Conservation (phyloP, 2,888 invertebrate genomes). For the Hermaeophaga mercurialis region DNA sequence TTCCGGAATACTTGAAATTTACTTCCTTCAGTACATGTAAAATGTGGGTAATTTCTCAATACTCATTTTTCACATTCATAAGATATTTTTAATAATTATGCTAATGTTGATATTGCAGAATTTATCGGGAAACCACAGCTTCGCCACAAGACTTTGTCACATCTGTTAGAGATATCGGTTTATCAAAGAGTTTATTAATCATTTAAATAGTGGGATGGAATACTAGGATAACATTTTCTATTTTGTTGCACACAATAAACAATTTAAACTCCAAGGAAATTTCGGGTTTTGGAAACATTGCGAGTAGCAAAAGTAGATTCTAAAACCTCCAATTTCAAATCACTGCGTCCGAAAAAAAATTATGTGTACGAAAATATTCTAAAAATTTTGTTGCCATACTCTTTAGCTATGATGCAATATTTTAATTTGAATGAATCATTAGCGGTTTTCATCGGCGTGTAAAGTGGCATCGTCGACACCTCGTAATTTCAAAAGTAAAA, state of each 20-base stretch:
- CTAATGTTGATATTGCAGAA: background rate
- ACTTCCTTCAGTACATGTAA: background rate
- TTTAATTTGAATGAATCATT: constrained; percentile 37
- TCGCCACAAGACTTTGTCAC: background rate
- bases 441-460: constrained; percentile 40
- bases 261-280: too few species aligned
- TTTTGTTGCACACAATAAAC: too few species aligned
- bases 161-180: background rate
- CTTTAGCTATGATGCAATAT: constrained; percentile 33
- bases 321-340: too few species aligned
- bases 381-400: too few species aligned
- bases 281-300: too few species aligned
- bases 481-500: constrained; percentile 45
- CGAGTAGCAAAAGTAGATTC: too few species aligned
- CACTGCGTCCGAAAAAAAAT: too few species aligned
- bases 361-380: too few species aligned
- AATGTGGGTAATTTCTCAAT: background rate
- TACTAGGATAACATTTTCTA: too few species aligned
- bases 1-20: background rate
- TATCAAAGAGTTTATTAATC: too few species aligned
- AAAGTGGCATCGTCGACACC: constrained; percentile 48
- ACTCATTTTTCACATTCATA: background rate
- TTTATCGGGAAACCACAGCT: background rate
- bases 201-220: too few species aligned
- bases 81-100: background rate